Evolutionary conservation across 2,113 vertebrate genomes (phyloP).

Genomic region (Reinhardtius hippoglossoides): DNA sequence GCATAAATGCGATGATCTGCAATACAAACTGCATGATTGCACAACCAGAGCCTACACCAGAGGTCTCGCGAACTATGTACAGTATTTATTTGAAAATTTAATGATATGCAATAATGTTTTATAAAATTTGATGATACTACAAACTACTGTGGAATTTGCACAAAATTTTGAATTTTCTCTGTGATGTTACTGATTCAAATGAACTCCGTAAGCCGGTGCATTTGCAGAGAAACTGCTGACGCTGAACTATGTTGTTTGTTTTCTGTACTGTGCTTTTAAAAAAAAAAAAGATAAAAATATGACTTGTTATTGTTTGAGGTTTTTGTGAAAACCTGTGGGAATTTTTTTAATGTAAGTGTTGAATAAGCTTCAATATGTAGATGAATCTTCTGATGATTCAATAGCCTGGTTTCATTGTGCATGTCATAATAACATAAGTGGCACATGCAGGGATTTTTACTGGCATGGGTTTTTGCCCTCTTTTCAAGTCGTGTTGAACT

Average conservation of each 20-base stretch:
- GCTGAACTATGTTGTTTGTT: background rate
- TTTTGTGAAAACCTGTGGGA: background rate
- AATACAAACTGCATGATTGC: conserved; percentile 29
- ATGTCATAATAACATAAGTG: conserved; percentile 36
- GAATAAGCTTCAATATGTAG: conserved; percentile 5
- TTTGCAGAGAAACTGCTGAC: background rate
- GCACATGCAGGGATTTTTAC: conserved; percentile 24
- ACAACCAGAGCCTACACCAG: conserved; percentile 8
- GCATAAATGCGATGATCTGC: conserved; percentile 21
- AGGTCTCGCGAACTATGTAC: conserved; percentile 25
- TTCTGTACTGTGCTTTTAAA: background rate
- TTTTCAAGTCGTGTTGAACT: conserved; percentile 19
- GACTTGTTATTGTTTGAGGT: background rate
- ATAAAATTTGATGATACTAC: conserved; percentile 16
- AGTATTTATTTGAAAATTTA: conserved; percentile 48
- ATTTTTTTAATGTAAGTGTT: background rate
- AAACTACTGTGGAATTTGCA: conserved; percentile 45
- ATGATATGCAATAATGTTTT: conserved; percentile 33
- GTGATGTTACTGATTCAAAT: conserved; percentile 7
- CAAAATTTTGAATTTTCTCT: conserved; percentile 37
- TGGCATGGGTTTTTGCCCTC: conserved; percentile 24
- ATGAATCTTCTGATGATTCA: background rate
- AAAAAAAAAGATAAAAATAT: background rate
- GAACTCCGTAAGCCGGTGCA: background rate
- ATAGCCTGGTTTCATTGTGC: conserved; percentile 48